Evolutionary conservation across 2,888 invertebrate genomes (phyloP), one percentile per base, ranked within the genome.

Genomic region (Spisula subtruncata): DNA sequence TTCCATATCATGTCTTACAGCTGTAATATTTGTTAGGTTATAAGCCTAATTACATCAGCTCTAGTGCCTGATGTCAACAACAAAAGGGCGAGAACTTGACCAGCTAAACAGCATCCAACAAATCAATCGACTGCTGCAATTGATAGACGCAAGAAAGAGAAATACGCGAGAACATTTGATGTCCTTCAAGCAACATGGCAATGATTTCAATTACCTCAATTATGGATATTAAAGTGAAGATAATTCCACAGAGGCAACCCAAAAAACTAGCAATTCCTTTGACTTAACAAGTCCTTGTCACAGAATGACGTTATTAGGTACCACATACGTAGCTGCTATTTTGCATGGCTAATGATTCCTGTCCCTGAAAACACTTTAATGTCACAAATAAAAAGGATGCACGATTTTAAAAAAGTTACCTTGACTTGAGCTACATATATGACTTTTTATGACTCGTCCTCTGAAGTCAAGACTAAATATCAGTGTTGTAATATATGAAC

Each of bases 231-330:
- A 75, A 35, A 75, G 29, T 18, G 75, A 75, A 32, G 32, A 35
- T 75, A 75, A 75, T 75, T 18, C 18, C 35, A 75, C 32, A 32
- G 75, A 75, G 16, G 29, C 32, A 35, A 75, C 75, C 29, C 75
- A 75, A 75, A 75, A 35, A 32, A 35, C 75, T 75, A 25, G 32
- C 35, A 75, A 60, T 75, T 75, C 35, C 32, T 18, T 75, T 8
- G 35, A 75, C 35, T 16, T 75, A 75, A 75, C 75, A 75, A 75
- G 75, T 75, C 35, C 18, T 75, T 75, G 32, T 32, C 75, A 75
- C 18, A 16, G 14, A 75, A n/a, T n/a, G n/a, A n/a, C n/a, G n/a
- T n/a, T n/a, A 29, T 71, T 71, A 41, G 8, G 41, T 2, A 2
- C 2, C 4, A 41, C 41, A 41, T 5, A 8, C 8, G 41, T 41